phyloP scores from a whole-genome alignment of 2,113 vertebrate genomes.

The Planiliza haematocheilus region DNA sequence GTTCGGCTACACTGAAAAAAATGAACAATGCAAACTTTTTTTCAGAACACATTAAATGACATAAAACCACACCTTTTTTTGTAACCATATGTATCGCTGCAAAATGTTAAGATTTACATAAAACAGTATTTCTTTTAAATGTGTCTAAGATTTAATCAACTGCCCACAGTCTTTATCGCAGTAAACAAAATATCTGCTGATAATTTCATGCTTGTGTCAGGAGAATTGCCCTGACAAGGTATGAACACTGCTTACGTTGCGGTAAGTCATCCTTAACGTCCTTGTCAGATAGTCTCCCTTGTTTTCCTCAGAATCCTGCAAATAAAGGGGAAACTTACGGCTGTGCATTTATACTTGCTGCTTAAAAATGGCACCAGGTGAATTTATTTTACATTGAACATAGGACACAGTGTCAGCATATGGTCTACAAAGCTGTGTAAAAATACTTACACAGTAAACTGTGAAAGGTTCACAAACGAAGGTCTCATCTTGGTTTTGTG shows the following conservation, averaged over 20 bases:
- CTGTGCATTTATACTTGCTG: neutral
- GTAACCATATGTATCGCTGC: neutral
- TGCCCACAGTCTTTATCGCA: conserved; percentile 2
- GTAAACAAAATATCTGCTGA: conserved; percentile 14
- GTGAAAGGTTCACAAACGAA: conserved; percentile 87
- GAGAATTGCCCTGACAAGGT: neutral
- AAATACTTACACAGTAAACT: conserved; percentile 90
- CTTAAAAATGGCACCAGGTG: neutral
- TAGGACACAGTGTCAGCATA: neutral
- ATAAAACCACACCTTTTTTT: neutral
- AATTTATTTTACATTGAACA: neutral
- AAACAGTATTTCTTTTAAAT: neutral
- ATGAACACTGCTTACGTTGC: conserved; percentile 83
- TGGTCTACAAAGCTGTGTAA: neutral
- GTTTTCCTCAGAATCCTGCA: conserved; percentile 88
- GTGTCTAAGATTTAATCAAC: neutral
- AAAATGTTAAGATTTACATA: neutral
- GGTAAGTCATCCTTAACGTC: conserved; percentile 86
- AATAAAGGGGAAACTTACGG: conserved; percentile 18
- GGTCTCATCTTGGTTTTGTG: conserved; percentile 70
- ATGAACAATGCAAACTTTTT: neutral
- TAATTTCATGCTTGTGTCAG: conserved; percentile 19
- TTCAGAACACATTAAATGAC: conserved; percentile 1
- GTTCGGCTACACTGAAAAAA: conserved; percentile 76
- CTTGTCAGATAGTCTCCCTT: conserved; percentile 90